Conservation (phyloP, 2,113 vertebrate species). For the Halcyon senegalensis region DNA sequence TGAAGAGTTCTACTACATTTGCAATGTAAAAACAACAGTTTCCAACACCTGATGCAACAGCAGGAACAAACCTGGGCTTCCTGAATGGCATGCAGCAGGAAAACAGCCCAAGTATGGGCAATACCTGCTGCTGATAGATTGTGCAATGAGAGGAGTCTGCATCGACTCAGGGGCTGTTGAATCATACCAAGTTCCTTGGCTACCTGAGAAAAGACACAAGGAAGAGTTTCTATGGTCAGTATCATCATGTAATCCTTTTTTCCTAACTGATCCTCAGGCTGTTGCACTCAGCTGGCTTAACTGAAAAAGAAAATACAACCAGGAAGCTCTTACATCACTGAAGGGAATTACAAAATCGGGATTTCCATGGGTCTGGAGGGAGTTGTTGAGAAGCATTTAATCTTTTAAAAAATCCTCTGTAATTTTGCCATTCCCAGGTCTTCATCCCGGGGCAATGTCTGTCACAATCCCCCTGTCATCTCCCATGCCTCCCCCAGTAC, state of each 20-base stretch:
- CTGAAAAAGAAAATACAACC: background rate
- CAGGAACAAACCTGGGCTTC: background rate
- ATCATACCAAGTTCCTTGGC: background rate
- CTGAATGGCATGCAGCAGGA: background rate
- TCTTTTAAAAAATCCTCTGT: background rate
- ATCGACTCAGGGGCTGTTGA: background rate
- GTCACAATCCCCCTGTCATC: background rate
- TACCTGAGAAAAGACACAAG: background rate
- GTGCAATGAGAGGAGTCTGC: background rate
- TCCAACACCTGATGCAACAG: background rate
- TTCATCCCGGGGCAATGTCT: accelerated
- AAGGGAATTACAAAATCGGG: background rate
- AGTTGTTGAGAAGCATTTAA: background rate
- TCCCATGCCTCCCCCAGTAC: background rate
- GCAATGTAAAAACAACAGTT: background rate
- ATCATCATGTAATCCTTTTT: background rate
- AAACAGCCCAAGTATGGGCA: background rate
- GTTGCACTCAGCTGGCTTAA: background rate
- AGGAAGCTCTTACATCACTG: background rate
- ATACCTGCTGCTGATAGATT: background rate
- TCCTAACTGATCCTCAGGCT: background rate
- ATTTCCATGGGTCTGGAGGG: background rate
- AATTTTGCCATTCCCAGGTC: background rate
- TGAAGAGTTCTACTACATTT: background rate
- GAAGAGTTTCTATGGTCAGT: background rate